Evolutionary conservation across 2,888 invertebrate species (phyloP), one percentile per base, ranked within the genome.

Genomic region (Tyria jacobaeae): DNA sequence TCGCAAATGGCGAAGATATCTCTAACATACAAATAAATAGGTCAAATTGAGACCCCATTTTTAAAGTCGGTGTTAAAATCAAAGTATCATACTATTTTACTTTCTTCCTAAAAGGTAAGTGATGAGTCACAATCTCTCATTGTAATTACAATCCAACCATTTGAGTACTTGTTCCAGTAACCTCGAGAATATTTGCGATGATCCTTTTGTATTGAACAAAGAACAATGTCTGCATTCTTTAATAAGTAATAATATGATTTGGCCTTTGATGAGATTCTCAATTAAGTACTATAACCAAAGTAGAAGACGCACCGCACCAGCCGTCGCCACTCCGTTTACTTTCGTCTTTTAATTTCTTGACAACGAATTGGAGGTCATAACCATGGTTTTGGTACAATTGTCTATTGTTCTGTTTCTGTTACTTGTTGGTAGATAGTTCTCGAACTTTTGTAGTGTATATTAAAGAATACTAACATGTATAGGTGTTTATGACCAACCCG

Each of bases 81-180:
- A 69, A 67, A 78, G 73, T 68, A 55, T 62, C 62, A 66, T 58
- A 34, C 63, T 68, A 65, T 64, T 68, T 76, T 35, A 60, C 64
- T 73, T 71, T 71, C 69, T 76, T 80, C 77, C 73, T 75, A 70
- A 76, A 73, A 72, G 71, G 57, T 73, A 78, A 77, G 67, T 73
- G 75, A 81, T 84, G 84, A 87, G 79, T 88, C 87, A 86, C 60
- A 68, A 69, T 69, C 81, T 78, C 71, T 74, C 80, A 86, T 89
- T 76, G 78, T 73, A 80, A 81, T 82, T 77, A 74, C 76, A 79
- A 82, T 79, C 80, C 71, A 66, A 72, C 68, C 71, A 75, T 79
- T 80, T 76, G 66, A 65, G 66, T 78, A 69, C 79, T 80, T 81
- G 88, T 81, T 84, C 89, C 76, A 88, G 83, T 89, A 82, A 89